These are phyloP conservation scores for Diprion similis DNA, from an alignment of 1,140 invertebrate species.

Conservation along the genomic window DNA sequence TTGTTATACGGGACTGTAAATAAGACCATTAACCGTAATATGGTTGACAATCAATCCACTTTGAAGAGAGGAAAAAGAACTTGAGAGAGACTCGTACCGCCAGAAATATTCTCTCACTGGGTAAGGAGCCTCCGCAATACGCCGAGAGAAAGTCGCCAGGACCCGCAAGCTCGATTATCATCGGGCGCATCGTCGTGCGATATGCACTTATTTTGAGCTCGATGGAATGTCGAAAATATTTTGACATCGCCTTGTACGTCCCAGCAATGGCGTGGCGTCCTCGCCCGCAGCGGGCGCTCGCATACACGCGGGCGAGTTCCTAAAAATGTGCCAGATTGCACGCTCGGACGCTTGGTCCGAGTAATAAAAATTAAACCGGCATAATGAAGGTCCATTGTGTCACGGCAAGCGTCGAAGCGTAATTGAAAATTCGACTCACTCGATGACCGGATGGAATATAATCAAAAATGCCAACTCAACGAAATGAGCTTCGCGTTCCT, in stretches of 20 bases:
- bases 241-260: no score
- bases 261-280: background rate
- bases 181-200: no score
- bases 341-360: background rate
- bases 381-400: constrained; percentile 44
- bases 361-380: constrained; percentile 39
- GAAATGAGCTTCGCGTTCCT: constrained; percentile 10
- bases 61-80: background rate
- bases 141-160: no score
- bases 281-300: background rate
- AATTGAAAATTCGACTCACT: constrained; percentile 45
- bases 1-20: constrained; percentile 1
- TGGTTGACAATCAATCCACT: background rate
- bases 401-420: constrained; percentile 37
- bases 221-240: no score
- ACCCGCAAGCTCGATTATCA: no score
- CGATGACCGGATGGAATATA: constrained; percentile 18
- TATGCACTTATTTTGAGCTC: no score
- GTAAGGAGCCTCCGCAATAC: no score
- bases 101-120: no score
- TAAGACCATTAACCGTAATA: constrained; percentile 6
- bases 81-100: no score
- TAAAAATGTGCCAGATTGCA: background rate
- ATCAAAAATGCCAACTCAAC: background rate
- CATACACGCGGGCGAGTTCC: background rate